Conservation (phyloP, 1,140 invertebrate species). For the Trachymyrmex cornetzi region DNA sequence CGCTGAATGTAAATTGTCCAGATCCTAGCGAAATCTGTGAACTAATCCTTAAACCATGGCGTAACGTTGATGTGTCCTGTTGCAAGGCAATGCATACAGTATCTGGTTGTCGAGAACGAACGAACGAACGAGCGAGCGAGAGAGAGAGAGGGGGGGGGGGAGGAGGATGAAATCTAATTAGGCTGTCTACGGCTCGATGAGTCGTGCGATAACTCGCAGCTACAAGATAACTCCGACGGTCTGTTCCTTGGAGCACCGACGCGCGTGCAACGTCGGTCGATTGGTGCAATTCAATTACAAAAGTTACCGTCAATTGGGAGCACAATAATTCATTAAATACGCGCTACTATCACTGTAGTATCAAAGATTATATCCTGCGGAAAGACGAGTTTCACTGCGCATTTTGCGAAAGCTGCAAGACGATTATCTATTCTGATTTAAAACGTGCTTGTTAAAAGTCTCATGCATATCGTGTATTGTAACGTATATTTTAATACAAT, state of each 20-base stretch:
- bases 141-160: neutral
- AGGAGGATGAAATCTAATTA: conserved; percentile 65
- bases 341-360: conserved; percentile 43
- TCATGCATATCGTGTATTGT: neutral
- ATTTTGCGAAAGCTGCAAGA: neutral
- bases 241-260: conserved; percentile 57
- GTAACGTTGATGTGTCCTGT: conserved; percentile 35
- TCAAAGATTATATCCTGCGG: conserved; percentile 29
- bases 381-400: neutral
- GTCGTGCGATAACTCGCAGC: conserved; percentile 63
- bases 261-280: conserved; percentile 48
- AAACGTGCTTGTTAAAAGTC: neutral
- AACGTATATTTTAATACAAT: neutral
- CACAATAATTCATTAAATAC: conserved; percentile 65
- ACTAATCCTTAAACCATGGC: conserved; percentile 51
- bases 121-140: neutral
- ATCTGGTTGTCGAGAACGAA: conserved; percentile 38
- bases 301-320: conserved; percentile 57
- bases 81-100: conserved; percentile 47
- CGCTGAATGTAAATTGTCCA: conserved; percentile 51
- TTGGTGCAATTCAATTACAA: conserved; percentile 61
- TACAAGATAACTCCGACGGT: conserved; percentile 49
- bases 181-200: conserved; percentile 67
- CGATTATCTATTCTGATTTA: neutral
- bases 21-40: conserved; percentile 43